Percentiles rank a stretch among this genome's conserved stretches.
Evolutionary conservation across 2,113 vertebrate genomes (phyloP).

Genomic region (Ranitomeya variabilis): DNA sequence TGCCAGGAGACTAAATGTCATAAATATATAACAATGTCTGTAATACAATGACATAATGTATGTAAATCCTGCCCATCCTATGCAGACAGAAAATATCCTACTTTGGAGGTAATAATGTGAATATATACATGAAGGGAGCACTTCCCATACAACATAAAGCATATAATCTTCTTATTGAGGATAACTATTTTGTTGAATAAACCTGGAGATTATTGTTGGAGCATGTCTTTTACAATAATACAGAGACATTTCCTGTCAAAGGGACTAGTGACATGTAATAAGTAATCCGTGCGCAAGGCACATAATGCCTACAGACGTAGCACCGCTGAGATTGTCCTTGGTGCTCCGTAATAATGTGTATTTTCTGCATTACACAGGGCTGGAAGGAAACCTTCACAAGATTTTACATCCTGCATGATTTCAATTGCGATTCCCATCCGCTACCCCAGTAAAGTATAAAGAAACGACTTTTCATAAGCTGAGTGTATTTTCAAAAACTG

Average conservation of each 20-base stretch:
- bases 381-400: neutral
- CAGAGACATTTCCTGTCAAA: slow-evolving; percentile 1
- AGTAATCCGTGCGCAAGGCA: neutral
- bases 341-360: neutral
- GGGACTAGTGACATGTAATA: neutral
- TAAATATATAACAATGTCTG: neutral
- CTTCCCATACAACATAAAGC: slow-evolving; percentile 27
- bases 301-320: neutral
- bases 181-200: slow-evolving; percentile 44
- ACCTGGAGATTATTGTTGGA: slow-evolving; percentile 22
- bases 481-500: neutral
- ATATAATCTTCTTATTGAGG: slow-evolving; percentile 43
- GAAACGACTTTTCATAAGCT: neutral
- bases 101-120: slow-evolving; percentile 7
- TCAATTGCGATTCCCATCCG: too few relatives aligned
- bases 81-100: neutral
- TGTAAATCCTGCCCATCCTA: neutral
- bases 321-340: neutral
- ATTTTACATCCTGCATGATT: neutral
- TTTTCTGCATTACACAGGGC: neutral
- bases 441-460: neutral
- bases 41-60: neutral
- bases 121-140: neutral
- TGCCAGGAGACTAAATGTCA: neutral
- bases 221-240: slow-evolving; percentile 13